A percentile compares a stretch with the other conserved stretches of the same genome.
These are phyloP conservation scores for Sorex maritimensis DNA, from an alignment of 2,797 vertebrate genomes.

Conservation along the genomic window DNA sequence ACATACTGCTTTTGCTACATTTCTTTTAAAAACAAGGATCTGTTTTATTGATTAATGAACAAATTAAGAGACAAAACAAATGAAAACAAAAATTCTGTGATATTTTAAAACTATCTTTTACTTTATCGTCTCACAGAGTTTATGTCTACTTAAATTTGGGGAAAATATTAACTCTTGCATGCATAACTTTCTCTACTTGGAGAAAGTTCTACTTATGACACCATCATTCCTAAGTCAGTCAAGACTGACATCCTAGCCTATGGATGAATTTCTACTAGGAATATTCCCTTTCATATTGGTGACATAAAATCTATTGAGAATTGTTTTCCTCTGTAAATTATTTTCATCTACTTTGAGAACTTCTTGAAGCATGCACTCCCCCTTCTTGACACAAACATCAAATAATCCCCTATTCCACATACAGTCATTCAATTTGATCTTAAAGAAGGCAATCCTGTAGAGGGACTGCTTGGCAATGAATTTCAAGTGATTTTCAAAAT, in stretches of 20 bases:
- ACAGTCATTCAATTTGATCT: neutral
- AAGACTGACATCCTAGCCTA: neutral
- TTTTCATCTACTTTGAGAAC: neutral
- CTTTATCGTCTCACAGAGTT: conserved; percentile 10
- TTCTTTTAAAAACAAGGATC: neutral
- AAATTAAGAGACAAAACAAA: neutral
- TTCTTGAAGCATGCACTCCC: neutral
- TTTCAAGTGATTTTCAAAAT: too few relatives aligned
- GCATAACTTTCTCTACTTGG: neutral
- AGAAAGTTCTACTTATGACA: neutral
- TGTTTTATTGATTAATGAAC: too few relatives aligned
- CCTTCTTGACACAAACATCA: neutral
- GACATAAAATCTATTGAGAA: neutral
- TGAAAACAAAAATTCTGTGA: neutral
- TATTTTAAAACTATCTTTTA: neutral
- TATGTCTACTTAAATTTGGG: neutral
- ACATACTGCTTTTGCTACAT: neutral
- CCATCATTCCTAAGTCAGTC: neutral
- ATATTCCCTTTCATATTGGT: neutral
- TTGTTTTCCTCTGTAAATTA: conserved; percentile 22
- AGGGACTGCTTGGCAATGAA: too few relatives aligned
- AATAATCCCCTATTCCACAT: neutral
- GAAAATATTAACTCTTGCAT: neutral
- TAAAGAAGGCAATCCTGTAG: too few relatives aligned
- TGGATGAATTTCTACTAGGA: neutral